phyloP scores from a whole-genome alignment of 2,888 invertebrate genomes.

The Chironomus tentans region DNA sequence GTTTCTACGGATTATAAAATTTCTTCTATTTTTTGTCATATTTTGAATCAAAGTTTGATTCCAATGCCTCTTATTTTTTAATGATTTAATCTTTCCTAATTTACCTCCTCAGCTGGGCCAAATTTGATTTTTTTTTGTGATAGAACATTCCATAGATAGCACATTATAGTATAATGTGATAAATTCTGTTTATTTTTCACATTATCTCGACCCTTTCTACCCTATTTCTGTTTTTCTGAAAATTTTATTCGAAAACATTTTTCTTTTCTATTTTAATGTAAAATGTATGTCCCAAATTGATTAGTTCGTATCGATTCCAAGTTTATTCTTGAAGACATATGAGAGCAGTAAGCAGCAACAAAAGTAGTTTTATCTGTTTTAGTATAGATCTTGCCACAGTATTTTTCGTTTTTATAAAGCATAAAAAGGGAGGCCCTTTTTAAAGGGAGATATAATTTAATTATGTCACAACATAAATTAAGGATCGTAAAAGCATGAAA shows the following conservation, averaged over 20 bases:
- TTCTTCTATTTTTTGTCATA: no score
- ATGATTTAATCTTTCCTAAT: no score
- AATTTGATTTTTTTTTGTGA: background rate
- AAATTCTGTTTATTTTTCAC: slow-evolving; percentile 4
- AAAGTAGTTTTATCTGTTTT: no score
- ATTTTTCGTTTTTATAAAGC: no score
- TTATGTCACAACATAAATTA: slow-evolving; percentile 22
- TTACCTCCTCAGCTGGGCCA: no score
- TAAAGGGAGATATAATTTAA: slow-evolving; percentile 10
- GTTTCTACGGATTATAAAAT: no score
- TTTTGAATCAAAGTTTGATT: no score
- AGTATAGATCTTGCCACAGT: no score
- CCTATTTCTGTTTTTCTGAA: background rate
- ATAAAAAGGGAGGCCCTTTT: background rate
- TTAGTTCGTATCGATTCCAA: background rate
- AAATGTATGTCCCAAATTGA: slow-evolving; percentile 4
- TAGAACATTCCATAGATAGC: background rate
- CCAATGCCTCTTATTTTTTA: no score
- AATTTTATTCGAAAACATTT: background rate
- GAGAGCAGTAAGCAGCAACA: no score
- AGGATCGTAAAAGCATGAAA: background rate
- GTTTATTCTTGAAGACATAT: background rate
- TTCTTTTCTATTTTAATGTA: background rate
- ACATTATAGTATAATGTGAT: background rate
- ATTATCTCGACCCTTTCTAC: background rate